Evolutionary conservation across 2,888 invertebrate genomes (phyloP).

Genomic region (Nymphalis polychloros): DNA sequence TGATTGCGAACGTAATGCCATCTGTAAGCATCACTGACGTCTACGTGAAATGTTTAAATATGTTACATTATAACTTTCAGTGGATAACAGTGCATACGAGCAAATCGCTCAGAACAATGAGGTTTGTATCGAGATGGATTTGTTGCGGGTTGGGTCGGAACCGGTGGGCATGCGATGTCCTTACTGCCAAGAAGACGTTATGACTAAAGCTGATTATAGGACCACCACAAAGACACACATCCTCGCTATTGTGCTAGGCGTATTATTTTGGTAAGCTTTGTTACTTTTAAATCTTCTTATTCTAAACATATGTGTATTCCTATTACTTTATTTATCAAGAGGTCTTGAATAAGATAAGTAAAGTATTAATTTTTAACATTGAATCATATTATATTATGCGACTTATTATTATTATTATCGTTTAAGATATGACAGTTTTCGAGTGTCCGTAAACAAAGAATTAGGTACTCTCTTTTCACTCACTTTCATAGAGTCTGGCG

Average conservation of each 20-base stretch:
- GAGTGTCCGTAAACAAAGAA: no score
- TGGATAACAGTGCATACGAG: slow-evolving; percentile 65
- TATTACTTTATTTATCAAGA: not conserved
- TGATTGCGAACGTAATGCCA: no score
- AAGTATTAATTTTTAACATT: no score
- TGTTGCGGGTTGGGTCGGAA: slow-evolving; percentile 72
- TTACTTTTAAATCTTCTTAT: not conserved
- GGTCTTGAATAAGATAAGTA: no score
- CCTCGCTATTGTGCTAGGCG: slow-evolving; percentile 60
- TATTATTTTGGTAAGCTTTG: slow-evolving; percentile 70
- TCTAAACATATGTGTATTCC: not conserved
- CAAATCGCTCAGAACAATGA: slow-evolving; percentile 64
- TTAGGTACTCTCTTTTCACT: no score
- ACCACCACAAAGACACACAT: slow-evolving; percentile 62
- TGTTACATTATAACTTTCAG: slow-evolving; percentile 47
- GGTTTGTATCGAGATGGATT: slow-evolving; percentile 70
- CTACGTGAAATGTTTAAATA: no score
- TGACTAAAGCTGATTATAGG: slow-evolving; percentile 67
- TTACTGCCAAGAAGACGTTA: slow-evolving; percentile 69
- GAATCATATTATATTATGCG: no score
- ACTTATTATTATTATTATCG: no score
- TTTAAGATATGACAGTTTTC: no score
- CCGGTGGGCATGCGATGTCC: slow-evolving; percentile 75
- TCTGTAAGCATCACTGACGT: no score
- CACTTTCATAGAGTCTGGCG: no score